Evolutionary conservation across 2,113 vertebrate species (phyloP).

Genomic region (Tor tambroides): DNA sequence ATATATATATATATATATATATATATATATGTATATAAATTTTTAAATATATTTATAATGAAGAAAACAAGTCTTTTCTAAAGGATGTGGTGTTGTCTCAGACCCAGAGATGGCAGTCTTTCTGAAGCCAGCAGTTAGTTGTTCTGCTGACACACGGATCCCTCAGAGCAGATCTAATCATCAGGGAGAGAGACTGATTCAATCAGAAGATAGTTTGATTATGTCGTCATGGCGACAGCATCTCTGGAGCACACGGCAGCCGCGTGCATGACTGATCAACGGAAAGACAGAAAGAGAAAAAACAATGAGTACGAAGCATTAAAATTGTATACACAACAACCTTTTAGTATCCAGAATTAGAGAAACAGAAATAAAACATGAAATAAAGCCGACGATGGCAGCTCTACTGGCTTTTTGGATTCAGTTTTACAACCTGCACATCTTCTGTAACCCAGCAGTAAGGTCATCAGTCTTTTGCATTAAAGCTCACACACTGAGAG

Average conservation of each 20-base stretch:
- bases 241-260: conserved; percentile 23
- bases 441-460: neutral
- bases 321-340: conserved; percentile 2
- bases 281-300: neutral
- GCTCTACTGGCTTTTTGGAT: neutral
- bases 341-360: neutral
- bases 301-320: neutral
- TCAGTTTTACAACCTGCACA: neutral
- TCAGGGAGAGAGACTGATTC: conserved; percentile 20
- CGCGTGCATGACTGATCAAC: conserved; percentile 13
- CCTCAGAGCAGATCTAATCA: conserved; percentile 38
- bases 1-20: too few species aligned
- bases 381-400: neutral
- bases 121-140: conserved; percentile 14
- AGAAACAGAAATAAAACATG: neutral
- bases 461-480: neutral
- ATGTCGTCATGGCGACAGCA: conserved; percentile 46
- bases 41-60: neutral
- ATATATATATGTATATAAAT: too few species aligned
- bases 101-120: conserved; percentile 8
- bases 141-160: conserved; percentile 14
- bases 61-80: neutral
- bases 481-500: conserved; percentile 10
- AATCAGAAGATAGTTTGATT: conserved; percentile 47
- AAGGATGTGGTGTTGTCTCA: neutral